Evolutionary conservation across 2,113 vertebrate genomes (phyloP), one percentile per base, ranked within the genome.

Genomic region (Opisthocomus hoazin): DNA sequence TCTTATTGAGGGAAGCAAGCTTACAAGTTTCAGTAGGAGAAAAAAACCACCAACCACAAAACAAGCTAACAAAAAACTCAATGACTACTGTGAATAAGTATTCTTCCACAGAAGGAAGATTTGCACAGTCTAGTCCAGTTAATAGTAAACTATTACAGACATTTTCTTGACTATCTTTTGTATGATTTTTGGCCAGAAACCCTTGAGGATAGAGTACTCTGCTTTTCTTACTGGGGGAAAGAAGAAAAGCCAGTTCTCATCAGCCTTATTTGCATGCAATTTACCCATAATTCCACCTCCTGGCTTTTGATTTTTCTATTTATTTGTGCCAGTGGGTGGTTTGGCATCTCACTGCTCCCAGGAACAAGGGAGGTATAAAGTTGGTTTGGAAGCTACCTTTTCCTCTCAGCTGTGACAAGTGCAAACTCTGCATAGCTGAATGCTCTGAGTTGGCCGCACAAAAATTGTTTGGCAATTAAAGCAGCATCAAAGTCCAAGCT

Each of bases 251-350:
- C 58, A 76, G 78, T 79, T 96, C 81, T 91, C 53, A 71, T 61
- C 57, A 83, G 54, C 50, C 54, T 87, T 61, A 95, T 96, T 96
- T 96, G 74, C 81, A 96, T 93, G 66, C 12, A 56, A 82, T 89
- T 96, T 94, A 91, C 90, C 91, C 96, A 95, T 69, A 94, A 94
- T 94, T 86, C 95, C 73, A 87, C 50, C 45, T 70, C 37, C 17
- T 24, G 77, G 58, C 74, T 93, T 97, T 96, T 95, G 82, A 94
- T 91, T 73, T 87, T 96, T 89, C 83, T 26, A 85, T 95, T 96
- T 91, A 95, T 90, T 93, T 84, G 21, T 88, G 64, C 73, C 86
- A 95, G 85, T 46, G 92, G 83, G 85, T 94, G 71, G 56, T 87
- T 96, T 96, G 94, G 93, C 88, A 92, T 34, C 64, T 86, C 76